Evolutionary conservation across 2,888 invertebrate species (phyloP), one percentile per base, ranked within the genome.

Genomic region (Heteromurus nitidus): DNA sequence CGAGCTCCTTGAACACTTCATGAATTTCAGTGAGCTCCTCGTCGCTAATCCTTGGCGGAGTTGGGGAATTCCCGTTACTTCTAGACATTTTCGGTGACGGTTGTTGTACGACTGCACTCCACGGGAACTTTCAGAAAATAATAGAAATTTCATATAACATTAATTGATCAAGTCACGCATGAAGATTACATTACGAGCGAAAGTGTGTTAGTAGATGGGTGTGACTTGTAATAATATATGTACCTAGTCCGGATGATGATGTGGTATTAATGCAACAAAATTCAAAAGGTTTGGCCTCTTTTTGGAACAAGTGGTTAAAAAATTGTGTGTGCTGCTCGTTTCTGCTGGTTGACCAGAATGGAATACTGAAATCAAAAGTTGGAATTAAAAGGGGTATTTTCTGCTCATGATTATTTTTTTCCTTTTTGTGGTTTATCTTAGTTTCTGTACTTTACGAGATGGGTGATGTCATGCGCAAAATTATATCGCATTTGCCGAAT

Each of bases 1-100:
- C 97, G 89, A 98, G 93, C 97, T 98, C 88, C 86, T 86, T 83
- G 83, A 82, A 72, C n/a, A 74, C 77, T 65, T 81, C 80, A 13
- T 65, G 80, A 62, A 77, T 76, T 68, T 80, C 82, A 0, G 24
- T 44, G 3, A 69, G 18, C 44, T 82, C 80, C 31, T 84, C 82
- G 3, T 80, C 80, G 0, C 74, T 75, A 47, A 83, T 80, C 16
- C 68, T 65, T 3, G 50, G 60, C 7, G 80, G 80, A 20, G 80
- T 36, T 2, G 83, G 83, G 9, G 83, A 83, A 36, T 76, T 70
- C 7, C 80, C 76, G 68, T 80, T 80, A 44, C 69, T 68, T 7
- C 81, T 75, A 3, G 74, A 74, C 83, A 83, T 83, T 36, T 36
- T 36, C 7, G n/a, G n/a, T n/a, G 13, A 36, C 36, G 36, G 36